Evolutionary conservation across 2,797 vertebrate genomes (phyloP).

Genomic region (Acanthurus lineatus): DNA sequence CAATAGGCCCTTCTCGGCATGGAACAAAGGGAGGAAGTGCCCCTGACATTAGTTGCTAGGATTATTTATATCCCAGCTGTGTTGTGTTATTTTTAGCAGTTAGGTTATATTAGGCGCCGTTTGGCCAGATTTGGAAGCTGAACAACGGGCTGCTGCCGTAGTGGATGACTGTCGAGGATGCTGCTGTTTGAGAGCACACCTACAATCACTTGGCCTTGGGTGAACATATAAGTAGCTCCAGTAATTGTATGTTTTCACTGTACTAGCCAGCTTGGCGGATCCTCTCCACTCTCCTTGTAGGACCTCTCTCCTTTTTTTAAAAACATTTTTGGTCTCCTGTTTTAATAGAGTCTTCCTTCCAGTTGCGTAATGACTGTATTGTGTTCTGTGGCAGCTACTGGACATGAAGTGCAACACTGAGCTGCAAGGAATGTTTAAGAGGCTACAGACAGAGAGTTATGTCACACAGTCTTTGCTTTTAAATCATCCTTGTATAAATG

Average conservation of each 20-base stretch:
- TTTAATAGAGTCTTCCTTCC: constrained; percentile 57
- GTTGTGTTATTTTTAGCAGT: constrained; percentile 75
- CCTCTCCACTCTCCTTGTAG: constrained; percentile 43
- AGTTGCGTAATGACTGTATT: constrained; percentile 63
- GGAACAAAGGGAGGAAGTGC: constrained; percentile 77
- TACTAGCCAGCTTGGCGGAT: constrained; percentile 62
- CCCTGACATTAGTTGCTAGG: constrained; percentile 62
- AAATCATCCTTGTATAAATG: constrained; percentile 8
- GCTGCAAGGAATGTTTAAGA: constrained; percentile 32
- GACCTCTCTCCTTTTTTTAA: constrained; percentile 50
- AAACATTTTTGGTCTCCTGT: constrained; percentile 37
- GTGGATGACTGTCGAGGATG: constrained; percentile 64
- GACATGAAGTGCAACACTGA: constrained; percentile 34
- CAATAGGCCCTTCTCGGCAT: constrained; percentile 33
- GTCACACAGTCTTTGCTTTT: constrained; percentile 6
- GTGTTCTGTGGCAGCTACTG: constrained; percentile 44
- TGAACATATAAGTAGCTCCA: constrained; percentile 62
- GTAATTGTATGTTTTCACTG: constrained; percentile 80
- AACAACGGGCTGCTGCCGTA: constrained; percentile 34
- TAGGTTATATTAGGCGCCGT: constrained; percentile 72
- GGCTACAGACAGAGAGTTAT: constrained; percentile 16
- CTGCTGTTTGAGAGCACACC: constrained; percentile 68
- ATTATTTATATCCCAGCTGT: constrained; percentile 72
- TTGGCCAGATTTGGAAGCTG: constrained; percentile 66
- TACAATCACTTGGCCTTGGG: constrained; percentile 68